Base-by-base conservation (phyloP, 2,113 vertebrate species). In the Nibea albiflora region DNA sequence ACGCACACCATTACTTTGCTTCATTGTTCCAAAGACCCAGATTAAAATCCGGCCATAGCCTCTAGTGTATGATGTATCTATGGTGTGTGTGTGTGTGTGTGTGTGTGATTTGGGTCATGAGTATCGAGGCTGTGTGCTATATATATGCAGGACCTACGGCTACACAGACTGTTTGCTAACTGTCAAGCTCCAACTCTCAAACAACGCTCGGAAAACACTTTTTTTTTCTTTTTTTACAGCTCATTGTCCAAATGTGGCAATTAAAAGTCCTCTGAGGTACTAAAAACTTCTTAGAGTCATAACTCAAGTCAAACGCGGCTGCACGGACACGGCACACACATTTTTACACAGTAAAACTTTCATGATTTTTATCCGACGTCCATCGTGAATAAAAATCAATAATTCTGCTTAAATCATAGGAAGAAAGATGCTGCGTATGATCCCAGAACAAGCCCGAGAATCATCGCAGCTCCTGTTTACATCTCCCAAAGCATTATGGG, bases 121-220 rank as follows among this genome's bases (percentile, higher is more conserved):
- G 85, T 89, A 92, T 93, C 85, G 90, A 94, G 93, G 92, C 78
- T 92, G 88, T 39, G 82, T 77, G 80, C 92, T 92, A 92, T 88
- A 92, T 92, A 89, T 88, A 92, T 5, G 28, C 70, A 84, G 76
- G 60, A 91, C 93, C 88, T 85, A 31, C 77, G 90, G 93, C 92
- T 64, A 75, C 73, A 61, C 76, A 89, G 84, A 84, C 84, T 76
- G 90, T 81, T 78, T 81, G 83, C 76, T 63, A 77, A 84, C 68
- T 31, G 64, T 80, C 72, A 73, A 53, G 57, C 56, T 50, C 57
- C 61, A 63, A 63, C 39, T 46, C 65, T 73, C 56, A n/a, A 64
- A 84, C 61, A 73, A 78, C 58, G 16, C 57, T 81, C 57, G 31
- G 17, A 42, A 56, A 70, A 72, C 46, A 26, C 42, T 74, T 78